Base-by-base conservation (phyloP, 2,113 vertebrate genomes). In the Cephalopholis sonnerati region DNA sequence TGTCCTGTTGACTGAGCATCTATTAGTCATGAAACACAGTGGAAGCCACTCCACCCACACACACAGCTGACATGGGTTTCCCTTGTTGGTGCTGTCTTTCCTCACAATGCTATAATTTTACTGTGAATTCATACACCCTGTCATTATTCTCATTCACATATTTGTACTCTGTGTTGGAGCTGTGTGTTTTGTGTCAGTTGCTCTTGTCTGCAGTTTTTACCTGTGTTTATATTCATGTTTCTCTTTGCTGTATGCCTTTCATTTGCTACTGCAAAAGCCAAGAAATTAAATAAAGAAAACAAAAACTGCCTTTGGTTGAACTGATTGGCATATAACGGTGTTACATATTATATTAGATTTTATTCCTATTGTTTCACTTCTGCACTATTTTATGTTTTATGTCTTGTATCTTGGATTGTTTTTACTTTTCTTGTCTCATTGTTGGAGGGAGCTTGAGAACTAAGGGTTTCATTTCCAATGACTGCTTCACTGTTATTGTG, bases 1-100 rank as follows among this genome's bases (percentile, higher is more conserved):
- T 55, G 64, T 81, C 80, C 82, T 83, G 83, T 88, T 79, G 83
- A 90, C 76, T 83, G 74, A 77, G 72, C 83, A 79, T 85, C 58
- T 82, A 58, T 62, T 63, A 71, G 59, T 85, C 79, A 85, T 57
- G 55, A 79, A 71, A 39, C 25, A 15, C 39, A 9, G 54, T 18
- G 77, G 59, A 81, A 70, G 61, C 32, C 0, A 15, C 69, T 78
- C 51, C 82, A 84, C 77, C 50, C 66, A 75, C 80, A 79, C 55
- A 77, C 50, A 77, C 61, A 65, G 41, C 41, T 44, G 74, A 86
- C 82, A n/a, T 17, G 25, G 24, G 64, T 67, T 79, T 27, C 9
- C 32, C 24, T 5, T 15, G 39, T 32, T 64, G 48, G 41, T 44
- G 11, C 9, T 44, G 41, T 44, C 10, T 15, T 80, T 48, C 22